phyloP scores from a whole-genome alignment of 2,113 vertebrate species.

The Lycocorax pyrrhopterus region DNA sequence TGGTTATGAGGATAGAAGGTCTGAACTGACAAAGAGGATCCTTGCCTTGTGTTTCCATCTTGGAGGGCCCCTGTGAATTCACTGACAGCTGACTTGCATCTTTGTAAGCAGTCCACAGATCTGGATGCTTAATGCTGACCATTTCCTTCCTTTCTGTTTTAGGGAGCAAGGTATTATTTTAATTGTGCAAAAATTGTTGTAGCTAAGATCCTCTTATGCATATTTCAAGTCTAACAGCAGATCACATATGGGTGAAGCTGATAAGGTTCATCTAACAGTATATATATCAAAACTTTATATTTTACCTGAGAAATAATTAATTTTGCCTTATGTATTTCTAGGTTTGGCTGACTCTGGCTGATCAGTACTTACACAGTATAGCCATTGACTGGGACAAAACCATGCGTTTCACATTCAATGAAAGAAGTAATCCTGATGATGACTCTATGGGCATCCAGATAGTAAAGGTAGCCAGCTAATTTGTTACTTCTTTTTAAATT shows the following conservation, averaged over 20 bases:
- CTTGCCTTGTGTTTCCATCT: neutral
- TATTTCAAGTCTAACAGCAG: neutral
- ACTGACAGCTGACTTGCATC: neutral
- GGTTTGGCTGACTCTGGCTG: constrained; percentile 96
- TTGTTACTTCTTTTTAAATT: neutral
- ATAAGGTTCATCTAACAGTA: neutral
- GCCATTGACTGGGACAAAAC: constrained; percentile 99
- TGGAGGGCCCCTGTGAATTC: neutral
- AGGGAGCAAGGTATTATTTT: neutral
- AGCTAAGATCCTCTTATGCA: neutral
- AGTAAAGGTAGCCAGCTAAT: constrained; percentile 84
- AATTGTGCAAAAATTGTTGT: neutral
- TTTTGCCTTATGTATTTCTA: constrained; percentile 48
- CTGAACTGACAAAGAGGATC: neutral
- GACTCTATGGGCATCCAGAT: constrained; percentile 98
- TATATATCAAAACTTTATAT: neutral
- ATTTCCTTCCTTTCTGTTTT: neutral
- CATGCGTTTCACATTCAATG: constrained; percentile 95
- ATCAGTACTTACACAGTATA: constrained; percentile 95
- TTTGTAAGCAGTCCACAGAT: neutral
- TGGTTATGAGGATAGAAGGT: neutral
- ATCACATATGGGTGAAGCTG: neutral
- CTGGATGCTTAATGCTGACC: neutral
- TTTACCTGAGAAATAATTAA: neutral
- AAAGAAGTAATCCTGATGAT: constrained; percentile 97